Base-by-base conservation (phyloP, 2,113 vertebrate genomes). In the Psittacula cyanocephala region DNA sequence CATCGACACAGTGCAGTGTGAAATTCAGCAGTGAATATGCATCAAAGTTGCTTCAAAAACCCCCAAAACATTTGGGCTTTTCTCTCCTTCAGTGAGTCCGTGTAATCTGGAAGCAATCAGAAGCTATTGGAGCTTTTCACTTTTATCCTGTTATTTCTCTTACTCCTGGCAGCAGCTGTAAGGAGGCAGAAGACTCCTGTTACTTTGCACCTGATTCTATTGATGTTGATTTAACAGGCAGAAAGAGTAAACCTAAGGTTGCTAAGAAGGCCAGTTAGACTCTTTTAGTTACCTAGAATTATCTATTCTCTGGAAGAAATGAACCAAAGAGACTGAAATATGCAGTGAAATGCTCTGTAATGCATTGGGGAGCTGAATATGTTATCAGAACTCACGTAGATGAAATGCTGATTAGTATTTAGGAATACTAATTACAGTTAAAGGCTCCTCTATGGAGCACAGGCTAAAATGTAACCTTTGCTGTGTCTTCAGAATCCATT, bases 381-480 rank as follows among this genome's bases (percentile, higher is more conserved):
- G 37, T 87, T 87, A 49, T 63, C 75, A 68, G 62, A 91, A 94
- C 18, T 94, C 65, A 57, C 15, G 47, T 20, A 90, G 79, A 52
- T 53, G 4, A 92, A 81, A 64, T 68, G 24, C 33, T 93, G 81
- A 86, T 94, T 88, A 64, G 17, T 92, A 25, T 91, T 94, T 92
- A 74, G 74, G 50, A 90, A 90, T 44, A 81, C 27, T 92, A 86
- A 91, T 95, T 96, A 75, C 43, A 88, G 68, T 37, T 93, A 88
- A 81, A 71, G 76, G 46, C 55, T 89, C 50, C 44, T 90, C 27
- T 95, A 12, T 46, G 71, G 79, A 83, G 50, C 60, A 68, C 3
- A 89, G 60, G 47, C 53, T 75, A 39, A 47, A 47, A 47, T 6
- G 24, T 29, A 88, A 18, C 62, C 55, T 88, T 90, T 90, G 44